Base-by-base conservation (phyloP, 2,113 vertebrate species). In the Hippoglossus stenolepis region DNA sequence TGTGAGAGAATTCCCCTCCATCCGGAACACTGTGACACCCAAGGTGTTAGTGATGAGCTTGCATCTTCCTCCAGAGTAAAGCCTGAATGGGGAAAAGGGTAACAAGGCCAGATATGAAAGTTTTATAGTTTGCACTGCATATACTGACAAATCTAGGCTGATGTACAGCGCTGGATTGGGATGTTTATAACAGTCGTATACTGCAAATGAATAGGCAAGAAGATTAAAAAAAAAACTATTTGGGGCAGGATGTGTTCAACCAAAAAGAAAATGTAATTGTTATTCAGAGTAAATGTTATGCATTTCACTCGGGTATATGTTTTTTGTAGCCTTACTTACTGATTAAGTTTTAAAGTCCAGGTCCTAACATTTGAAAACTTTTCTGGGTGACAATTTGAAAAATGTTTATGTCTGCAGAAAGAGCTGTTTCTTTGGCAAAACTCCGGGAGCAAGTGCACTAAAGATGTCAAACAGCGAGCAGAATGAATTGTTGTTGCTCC, bases 391-490 rank as follows among this genome's bases (percentile, higher is more conserved):
- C 56, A 20, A 47, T 49, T 59, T 69, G 40, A 78, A 81, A 60
- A 80, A 65, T 54, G 58, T 61, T 66, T 64, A 4, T 23, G 5
- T 53, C 73, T 59, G 51, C 0, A 1, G 31, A 67, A 73, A 59
- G 49, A n/a, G 20, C 10, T 60, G 64, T 73, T 40, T 65, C 80
- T 58, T 69, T 59, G 31, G 3, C 5, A 2, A 56, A 77, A 77
- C 58, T 64, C 70, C 8, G 5, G 31, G 31, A 31, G 38, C 23
- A 57, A 84, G 68, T 12, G 5, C 26, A 65, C 53, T 73, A 17
- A 72, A 90, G 43, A 72, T 73, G 80, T 89, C 86, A 79, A 75
- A 82, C 65, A 43, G 40, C 57, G 26, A 70, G 64, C 47, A 21
- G 11, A 65, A 60, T 65, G 80, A 86, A 51, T 56, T 11, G 78